Evolutionary conservation across 2,888 invertebrate species (phyloP).

Genomic region (Eupeodes luniger): DNA sequence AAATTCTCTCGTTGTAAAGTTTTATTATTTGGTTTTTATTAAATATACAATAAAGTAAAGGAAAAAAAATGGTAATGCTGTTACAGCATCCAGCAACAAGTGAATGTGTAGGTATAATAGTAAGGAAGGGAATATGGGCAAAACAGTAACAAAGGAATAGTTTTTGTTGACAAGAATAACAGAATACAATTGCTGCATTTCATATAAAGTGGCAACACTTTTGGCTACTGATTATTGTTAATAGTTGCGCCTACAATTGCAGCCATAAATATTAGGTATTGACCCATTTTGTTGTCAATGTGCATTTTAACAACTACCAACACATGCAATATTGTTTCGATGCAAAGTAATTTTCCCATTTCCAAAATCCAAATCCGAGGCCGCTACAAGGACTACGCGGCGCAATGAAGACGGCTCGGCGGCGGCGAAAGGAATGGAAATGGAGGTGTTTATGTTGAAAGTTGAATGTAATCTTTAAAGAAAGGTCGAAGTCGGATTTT

Average conservation of each 20-base stretch:
- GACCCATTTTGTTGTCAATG: background rate
- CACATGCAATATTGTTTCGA: background rate
- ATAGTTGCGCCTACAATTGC: background rate
- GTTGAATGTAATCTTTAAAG: background rate
- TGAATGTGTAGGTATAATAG: too few species aligned
- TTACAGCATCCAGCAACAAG: too few species aligned
- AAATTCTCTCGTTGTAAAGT: too few species aligned
- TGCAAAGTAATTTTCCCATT: background rate
- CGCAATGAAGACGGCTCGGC: background rate
- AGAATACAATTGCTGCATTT: background rate
- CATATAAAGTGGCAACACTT: background rate
- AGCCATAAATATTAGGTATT: background rate
- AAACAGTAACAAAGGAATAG: too few species aligned
- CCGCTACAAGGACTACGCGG: background rate
- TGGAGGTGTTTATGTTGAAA: background rate
- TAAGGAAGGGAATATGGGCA: too few species aligned
- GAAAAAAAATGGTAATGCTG: too few species aligned
- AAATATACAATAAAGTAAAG: too few species aligned
- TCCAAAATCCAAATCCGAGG: conserved; percentile 20
- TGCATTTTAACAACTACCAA: conserved; percentile 12
- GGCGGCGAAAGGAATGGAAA: background rate
- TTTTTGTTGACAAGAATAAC: too few species aligned
- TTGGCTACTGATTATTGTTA: background rate
- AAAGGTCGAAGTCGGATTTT: background rate
- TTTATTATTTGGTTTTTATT: too few species aligned